Percentiles rank a stretch among this genome's conserved stretches.
These are phyloP conservation scores for Theropithecus gelada DNA, from an alignment of 2,113 vertebrate genomes.

Conservation along the genomic window DNA sequence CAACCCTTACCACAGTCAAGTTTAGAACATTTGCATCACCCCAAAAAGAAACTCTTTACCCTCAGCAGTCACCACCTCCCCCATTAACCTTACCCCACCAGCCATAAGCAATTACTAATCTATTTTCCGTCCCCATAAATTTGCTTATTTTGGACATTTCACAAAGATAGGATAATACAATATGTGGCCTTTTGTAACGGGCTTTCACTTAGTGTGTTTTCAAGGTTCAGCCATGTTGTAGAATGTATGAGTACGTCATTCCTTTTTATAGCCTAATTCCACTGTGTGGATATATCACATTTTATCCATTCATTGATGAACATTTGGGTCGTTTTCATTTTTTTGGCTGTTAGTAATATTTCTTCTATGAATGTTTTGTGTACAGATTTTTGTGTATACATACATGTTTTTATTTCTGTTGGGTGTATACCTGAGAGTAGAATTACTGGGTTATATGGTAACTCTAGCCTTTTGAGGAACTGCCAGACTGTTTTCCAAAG, in stretches of 20 bases:
- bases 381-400: background rate
- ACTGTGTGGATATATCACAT: background rate
- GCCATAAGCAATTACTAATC: background rate
- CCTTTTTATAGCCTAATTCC: background rate
- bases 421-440: background rate
- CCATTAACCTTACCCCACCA: background rate
- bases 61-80: background rate
- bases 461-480: background rate
- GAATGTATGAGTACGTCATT: background rate
- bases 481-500: background rate
- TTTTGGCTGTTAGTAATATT: background rate
- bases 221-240: background rate
- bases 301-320: background rate
- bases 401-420: constrained; percentile 36
- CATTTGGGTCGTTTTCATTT: background rate
- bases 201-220: background rate
- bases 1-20: background rate
- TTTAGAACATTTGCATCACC: constrained; percentile 26
- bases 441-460: background rate
- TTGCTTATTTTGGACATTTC: background rate
- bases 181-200: background rate
- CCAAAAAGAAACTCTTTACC: background rate
- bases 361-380: background rate
- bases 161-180: background rate
- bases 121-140: background rate